A percentile compares a stretch with the other conserved stretches of the same genome.
These are phyloP conservation scores for Agrotis puta DNA, from an alignment of 2,888 invertebrate species.

Conservation along the genomic window DNA sequence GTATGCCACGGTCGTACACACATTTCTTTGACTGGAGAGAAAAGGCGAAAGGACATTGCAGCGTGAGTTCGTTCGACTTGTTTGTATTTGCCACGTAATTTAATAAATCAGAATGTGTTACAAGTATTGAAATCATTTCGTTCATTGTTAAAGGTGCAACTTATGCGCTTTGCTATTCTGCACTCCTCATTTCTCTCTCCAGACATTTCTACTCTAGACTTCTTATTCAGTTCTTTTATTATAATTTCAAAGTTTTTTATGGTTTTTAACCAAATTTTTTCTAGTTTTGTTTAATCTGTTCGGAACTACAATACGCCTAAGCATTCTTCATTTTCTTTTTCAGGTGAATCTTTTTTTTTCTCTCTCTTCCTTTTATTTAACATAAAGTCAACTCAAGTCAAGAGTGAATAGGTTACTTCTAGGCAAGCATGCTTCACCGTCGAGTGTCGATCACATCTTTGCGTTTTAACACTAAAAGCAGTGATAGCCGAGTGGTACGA, in stretches of 20 bases:
- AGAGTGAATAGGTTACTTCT: too few relatives aligned
- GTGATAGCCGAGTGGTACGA: too few relatives aligned
- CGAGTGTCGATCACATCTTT: too few relatives aligned
- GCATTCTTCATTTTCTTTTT: too few relatives aligned
- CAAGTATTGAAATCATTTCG: conserved; percentile 17
- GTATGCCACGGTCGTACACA: conserved; percentile 85
- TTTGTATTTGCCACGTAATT: conserved; percentile 70
- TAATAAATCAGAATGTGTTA: conserved; percentile 46
- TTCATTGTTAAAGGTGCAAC: not conserved
- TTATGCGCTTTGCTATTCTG: not conserved
- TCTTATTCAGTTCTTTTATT: too few relatives aligned
- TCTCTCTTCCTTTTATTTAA: not conserved
- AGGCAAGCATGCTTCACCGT: too few relatives aligned
- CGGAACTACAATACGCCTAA: not conserved
- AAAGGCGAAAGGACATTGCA: conserved; percentile 87
- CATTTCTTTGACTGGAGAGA: conserved; percentile 86
- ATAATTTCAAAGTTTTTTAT: conserved; percentile 7
- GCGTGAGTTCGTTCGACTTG: conserved; percentile 69
- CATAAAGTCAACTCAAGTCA: too few relatives aligned
- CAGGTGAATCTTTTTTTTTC: too few relatives aligned
- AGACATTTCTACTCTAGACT: too few relatives aligned
- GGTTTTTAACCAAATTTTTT: not conserved
- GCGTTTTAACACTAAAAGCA: too few relatives aligned
- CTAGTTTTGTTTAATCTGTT: not conserved
- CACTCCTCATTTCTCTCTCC: not conserved